Conservation (phyloP, 2,888 invertebrate species). For the Ormyrus thymus region DNA sequence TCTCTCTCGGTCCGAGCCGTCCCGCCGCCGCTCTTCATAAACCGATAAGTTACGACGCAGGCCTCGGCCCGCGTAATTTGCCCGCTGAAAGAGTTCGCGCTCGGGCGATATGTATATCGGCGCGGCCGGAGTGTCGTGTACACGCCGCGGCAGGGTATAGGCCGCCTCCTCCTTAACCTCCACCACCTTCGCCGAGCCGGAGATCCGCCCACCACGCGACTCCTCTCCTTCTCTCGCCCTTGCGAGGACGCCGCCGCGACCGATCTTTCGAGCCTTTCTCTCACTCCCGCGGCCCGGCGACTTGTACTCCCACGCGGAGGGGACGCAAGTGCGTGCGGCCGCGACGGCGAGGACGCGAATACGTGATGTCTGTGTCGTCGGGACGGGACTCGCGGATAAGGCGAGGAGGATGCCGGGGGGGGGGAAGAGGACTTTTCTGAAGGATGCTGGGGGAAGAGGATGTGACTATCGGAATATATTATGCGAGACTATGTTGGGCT, state of each 20-base stretch:
- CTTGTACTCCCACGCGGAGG: background rate
- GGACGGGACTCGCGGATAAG: no score
- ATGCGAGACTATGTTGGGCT: no score
- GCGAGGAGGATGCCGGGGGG: no score
- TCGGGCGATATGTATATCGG: background rate
- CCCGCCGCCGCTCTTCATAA: no score
- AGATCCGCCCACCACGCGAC: slow-evolving; percentile 71
- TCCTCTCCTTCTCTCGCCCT: slow-evolving; percentile 61
- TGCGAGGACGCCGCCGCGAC: slow-evolving; percentile 3
- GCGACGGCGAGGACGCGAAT: background rate
- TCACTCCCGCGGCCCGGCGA: slow-evolving; percentile 1
- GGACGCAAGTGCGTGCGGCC: background rate
- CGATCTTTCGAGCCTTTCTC: no score
- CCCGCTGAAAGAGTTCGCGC: background rate
- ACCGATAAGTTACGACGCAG: no score
- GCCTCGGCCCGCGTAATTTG: no score
- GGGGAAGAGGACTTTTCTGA: no score
- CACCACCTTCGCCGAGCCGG: slow-evolving; percentile 66
- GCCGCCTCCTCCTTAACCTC: slow-evolving; percentile 72
- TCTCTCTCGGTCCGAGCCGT: no score
- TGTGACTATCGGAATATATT: no score
- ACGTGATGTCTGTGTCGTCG: no score
- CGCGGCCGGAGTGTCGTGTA: background rate
- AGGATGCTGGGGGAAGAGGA: no score
- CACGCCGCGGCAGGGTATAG: slow-evolving; percentile 56